A percentile compares a stretch with the other conserved stretches of the same genome.
These are phyloP conservation scores for Schizopygopsis malacanthus DNA, from an alignment of 2,797 vertebrate species.

Conservation along the genomic window DNA sequence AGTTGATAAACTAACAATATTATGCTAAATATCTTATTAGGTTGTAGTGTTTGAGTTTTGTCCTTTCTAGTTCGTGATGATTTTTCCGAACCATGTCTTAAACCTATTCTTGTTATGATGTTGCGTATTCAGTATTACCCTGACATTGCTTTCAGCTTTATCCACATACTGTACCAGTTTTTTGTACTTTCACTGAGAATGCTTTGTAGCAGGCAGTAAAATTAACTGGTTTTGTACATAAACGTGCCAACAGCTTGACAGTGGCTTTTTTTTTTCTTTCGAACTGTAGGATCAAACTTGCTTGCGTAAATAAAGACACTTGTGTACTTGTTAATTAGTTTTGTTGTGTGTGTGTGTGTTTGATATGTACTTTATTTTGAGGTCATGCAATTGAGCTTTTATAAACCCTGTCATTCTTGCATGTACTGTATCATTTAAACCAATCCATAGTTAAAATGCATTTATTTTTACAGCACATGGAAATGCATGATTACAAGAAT, in stretches of 20 bases:
- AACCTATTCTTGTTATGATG: constrained; percentile 85
- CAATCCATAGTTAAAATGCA: background rate
- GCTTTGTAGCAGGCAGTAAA: constrained; percentile 94
- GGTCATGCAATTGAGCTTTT: background rate
- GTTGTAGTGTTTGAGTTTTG: constrained; percentile 87
- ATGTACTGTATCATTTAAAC: background rate
- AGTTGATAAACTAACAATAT: constrained; percentile 88
- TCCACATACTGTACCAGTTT: constrained; percentile 78
- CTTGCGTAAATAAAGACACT: constrained; percentile 98
- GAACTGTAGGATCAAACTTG: constrained; percentile 97
- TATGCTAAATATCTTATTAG: constrained; percentile 87
- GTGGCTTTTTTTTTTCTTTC: constrained; percentile 84
- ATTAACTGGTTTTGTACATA: constrained; percentile 97
- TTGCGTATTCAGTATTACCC: constrained; percentile 72
- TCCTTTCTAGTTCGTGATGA: constrained; percentile 84
- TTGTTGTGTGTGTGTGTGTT: background rate
- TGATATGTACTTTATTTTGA: background rate
- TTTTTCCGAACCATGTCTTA: constrained; percentile 85
- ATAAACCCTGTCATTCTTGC: background rate
- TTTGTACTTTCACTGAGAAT: constrained; percentile 95
- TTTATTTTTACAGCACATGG: background rate
- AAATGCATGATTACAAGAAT: background rate
- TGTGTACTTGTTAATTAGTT: constrained; percentile 89
- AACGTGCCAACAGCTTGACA: constrained; percentile 98
- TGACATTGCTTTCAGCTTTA: constrained; percentile 79